Conservation (phyloP, 2,888 invertebrate genomes). For the Sisyra terminalis region DNA sequence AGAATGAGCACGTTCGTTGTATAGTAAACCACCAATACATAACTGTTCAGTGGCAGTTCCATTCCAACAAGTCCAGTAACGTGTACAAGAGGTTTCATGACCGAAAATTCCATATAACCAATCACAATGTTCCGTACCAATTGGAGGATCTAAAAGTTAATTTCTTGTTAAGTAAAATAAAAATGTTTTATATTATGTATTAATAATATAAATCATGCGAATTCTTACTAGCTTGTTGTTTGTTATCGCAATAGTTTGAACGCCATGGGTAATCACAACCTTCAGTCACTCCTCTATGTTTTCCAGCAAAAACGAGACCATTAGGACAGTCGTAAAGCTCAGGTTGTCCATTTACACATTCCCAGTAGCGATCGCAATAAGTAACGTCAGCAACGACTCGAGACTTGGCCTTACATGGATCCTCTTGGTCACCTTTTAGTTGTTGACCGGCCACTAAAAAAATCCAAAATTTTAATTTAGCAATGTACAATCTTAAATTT, state of each 20-base stretch:
- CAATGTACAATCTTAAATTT: too few species aligned
- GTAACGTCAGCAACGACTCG: constrained; percentile 61
- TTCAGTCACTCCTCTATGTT: constrained; percentile 73
- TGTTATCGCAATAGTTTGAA: constrained; percentile 70
- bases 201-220: background rate
- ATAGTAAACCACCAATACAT: constrained; percentile 78
- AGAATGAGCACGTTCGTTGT: constrained; percentile 79
- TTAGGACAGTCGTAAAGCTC: constrained; percentile 82
- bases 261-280: constrained; percentile 85
- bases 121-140: constrained; percentile 74
- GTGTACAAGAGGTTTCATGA: constrained; percentile 82
- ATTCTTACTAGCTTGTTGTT: constrained; percentile 55
- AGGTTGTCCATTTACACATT: constrained; percentile 68
- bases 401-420: constrained; percentile 68
- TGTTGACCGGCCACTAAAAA: constrained; percentile 15
- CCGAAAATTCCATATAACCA: constrained; percentile 90
- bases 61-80: constrained; percentile 93
- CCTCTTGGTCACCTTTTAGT: constrained; percentile 35
- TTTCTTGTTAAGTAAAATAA: constrained; percentile 1
- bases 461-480: background rate
- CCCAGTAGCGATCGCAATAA: constrained; percentile 75
- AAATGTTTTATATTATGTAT: background rate
- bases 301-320: constrained; percentile 77
- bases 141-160: constrained; percentile 50
- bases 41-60: constrained; percentile 84